Conservation (phyloP, 2,113 vertebrate species). For the Pseudopodoces humilis region DNA sequence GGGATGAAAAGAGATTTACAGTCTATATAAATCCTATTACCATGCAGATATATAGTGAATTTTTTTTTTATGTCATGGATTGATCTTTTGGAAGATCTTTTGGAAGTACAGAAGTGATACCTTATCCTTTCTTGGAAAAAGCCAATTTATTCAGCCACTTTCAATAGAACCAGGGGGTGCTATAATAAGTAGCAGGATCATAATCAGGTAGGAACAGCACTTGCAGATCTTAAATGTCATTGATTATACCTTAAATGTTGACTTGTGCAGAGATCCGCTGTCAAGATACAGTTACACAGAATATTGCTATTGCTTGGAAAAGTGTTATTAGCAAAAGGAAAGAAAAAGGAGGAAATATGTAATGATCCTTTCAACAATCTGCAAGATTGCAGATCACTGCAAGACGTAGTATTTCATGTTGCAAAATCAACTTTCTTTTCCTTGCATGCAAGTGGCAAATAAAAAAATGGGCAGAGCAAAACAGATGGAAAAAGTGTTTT, state of each 20-base stretch:
- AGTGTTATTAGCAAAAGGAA: background rate
- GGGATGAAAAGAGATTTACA: conserved; percentile 33
- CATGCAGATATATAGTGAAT: background rate
- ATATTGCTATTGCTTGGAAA: background rate
- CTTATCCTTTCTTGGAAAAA: background rate
- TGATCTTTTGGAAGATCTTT: conserved; percentile 17
- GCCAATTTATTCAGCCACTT: background rate
- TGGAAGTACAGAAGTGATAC: background rate
- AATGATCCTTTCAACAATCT: background rate
- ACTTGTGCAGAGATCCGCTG: background rate
- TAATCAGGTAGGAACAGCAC: background rate
- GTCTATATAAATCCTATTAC: conserved; percentile 43
- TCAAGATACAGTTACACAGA: background rate
- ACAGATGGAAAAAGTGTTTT: background rate
- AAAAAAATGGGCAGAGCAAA: background rate
- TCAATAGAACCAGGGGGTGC: background rate
- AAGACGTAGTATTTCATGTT: background rate
- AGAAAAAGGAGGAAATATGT: background rate
- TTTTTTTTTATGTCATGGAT: background rate
- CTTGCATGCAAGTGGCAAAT: background rate
- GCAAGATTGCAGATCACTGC: background rate
- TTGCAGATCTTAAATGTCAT: background rate
- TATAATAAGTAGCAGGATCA: background rate
- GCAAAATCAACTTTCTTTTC: background rate
- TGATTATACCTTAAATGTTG: background rate